Conservation (phyloP, 2,113 vertebrate species). For the Clarias batrachus region DNA sequence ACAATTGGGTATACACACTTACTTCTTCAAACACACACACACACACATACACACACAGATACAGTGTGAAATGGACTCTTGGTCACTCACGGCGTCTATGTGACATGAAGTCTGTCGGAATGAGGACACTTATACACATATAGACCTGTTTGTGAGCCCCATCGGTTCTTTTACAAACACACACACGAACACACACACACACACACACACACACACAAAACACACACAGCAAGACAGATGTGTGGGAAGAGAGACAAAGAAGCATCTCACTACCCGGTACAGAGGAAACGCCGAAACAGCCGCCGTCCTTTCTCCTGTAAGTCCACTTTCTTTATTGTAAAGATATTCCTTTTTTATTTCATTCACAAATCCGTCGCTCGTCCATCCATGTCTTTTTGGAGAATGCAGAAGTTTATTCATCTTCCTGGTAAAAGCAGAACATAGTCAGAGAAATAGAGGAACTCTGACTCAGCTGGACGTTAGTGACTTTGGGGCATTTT, state of each 20-base stretch:
- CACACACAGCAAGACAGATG: conserved; percentile 39
- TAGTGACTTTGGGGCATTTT: background rate
- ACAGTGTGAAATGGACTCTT: background rate
- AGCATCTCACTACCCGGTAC: background rate
- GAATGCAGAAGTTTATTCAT: conserved; percentile 30
- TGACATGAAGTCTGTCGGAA: background rate
- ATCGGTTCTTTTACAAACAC: conserved; percentile 5
- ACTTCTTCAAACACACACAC: background rate
- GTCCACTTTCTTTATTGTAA: background rate
- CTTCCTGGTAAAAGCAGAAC: conserved; percentile 5
- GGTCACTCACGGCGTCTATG: background rate
- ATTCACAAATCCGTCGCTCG: no score
- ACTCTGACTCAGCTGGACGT: background rate
- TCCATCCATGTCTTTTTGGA: background rate
- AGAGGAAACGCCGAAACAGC: background rate
- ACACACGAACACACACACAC: background rate
- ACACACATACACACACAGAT: conserved; percentile 8
- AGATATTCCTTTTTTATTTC: background rate
- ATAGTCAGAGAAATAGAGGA: conserved; percentile 3
- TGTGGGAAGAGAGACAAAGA: conserved; percentile 23
- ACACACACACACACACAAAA: background rate
- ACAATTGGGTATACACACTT: background rate
- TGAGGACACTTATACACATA: background rate
- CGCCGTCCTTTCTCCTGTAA: background rate
- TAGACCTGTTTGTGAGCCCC: conserved; percentile 3